Evolutionary conservation across 2,888 invertebrate genomes (phyloP), one percentile per base, ranked within the genome.

Genomic region (Blera fallax): DNA sequence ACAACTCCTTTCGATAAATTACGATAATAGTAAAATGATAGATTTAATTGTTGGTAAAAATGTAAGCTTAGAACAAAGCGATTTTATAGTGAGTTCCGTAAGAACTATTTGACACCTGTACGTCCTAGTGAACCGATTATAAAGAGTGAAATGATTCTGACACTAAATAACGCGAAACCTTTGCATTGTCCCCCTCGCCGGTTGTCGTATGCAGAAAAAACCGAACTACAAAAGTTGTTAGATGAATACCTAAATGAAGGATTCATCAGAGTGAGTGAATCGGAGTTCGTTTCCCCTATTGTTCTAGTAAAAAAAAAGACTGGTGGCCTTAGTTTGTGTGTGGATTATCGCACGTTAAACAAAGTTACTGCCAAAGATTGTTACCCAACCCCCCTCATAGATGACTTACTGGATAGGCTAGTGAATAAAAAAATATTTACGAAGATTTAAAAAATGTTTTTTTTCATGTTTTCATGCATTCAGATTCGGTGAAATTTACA

Each of bases 391-490:
- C 67, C 81, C 0, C n/a, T 81, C 4, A 67, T 76, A 1, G 81
- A 81, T 1, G 65, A 82, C 34, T 48, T 34, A 11, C 14, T 82
- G 3, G 69, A 69, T n/a, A 16, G 27, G 3, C 34, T 88, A 32
- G 10, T 40, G 2, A 78, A 76, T 6, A 88, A 88, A 40, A 50
- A 45, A 18, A 67, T 78, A 34, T 88, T 87, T 27, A 48, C 79
- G 2, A 10, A 67, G 87, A 88, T 29, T 24, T 24, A 24, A 24
- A 24, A 24, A 24, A 24, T 24, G 24, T 24, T 24, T 24, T 24
- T 24, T 24, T 83, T 10, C n/a, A 54, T 24, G 24, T 24, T 24
- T 24, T 3, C 24, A 24, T 24, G 24, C 24, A 24, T 24, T 4
- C 24, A 24, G 24, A 24, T 24, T 24, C 24, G 24, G 24, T 24